These are phyloP conservation scores for Ursus arctos DNA, from an alignment of 2,113 vertebrate species.

Conservation along the genomic window DNA sequence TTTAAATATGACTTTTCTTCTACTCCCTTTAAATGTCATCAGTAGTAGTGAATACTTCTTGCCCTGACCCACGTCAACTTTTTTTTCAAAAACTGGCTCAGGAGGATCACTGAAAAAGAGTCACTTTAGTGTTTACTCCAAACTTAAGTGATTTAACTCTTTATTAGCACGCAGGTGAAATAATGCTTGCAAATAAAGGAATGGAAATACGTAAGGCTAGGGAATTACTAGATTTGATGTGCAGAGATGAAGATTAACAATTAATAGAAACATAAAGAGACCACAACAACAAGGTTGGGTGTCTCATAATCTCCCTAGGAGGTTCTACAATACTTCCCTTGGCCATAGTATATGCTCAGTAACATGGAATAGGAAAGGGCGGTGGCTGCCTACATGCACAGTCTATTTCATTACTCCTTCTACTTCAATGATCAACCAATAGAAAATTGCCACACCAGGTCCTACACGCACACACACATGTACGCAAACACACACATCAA, in stretches of 20 bases:
- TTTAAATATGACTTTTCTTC: neutral
- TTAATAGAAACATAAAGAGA: neutral
- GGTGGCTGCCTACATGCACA: neutral
- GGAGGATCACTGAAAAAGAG: neutral
- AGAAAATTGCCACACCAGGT: neutral
- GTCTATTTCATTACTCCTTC: neutral
- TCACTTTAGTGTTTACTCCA: neutral
- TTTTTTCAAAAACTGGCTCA: neutral
- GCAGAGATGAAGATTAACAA: neutral
- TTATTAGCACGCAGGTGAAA: neutral
- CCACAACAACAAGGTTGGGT: neutral
- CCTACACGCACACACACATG: neutral
- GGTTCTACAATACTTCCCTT: neutral
- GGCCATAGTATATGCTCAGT: neutral
- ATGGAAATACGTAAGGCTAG: neutral
- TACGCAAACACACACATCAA: neutral
- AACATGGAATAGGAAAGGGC: neutral
- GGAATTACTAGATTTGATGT: neutral
- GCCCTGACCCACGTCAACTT: neutral
- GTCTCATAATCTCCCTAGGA: neutral
- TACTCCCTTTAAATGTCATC: conserved; percentile 17
- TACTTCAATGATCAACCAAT: neutral
- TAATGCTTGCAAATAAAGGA: neutral
- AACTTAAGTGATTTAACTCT: neutral
- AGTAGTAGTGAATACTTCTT: neutral